These are phyloP conservation scores for Arbacia lixula DNA, from an alignment of 53 echinoderm and acorn worm genomes.

Conservation along the genomic window DNA sequence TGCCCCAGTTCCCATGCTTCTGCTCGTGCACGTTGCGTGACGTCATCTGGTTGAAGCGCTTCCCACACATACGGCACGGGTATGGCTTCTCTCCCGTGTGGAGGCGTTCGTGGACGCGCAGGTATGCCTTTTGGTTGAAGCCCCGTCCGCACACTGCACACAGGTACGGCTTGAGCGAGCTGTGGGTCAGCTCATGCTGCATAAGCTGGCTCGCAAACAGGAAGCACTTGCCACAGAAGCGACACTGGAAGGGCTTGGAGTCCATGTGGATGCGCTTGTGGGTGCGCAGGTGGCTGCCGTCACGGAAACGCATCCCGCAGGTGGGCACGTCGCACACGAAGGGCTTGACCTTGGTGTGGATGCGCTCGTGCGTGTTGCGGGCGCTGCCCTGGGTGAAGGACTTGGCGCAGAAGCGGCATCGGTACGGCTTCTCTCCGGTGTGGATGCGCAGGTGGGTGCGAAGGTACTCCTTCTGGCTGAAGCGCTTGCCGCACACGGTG, in stretches of 20 bases:
- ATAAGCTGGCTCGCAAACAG: slow-evolving; percentile 44
- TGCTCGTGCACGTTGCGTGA: slow-evolving; percentile 41
- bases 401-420: slow-evolving; percentile 44
- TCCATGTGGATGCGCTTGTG: slow-evolving; percentile 54
- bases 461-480: slow-evolving; percentile 42
- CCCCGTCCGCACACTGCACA: slow-evolving; percentile 39
- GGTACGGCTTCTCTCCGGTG: slow-evolving; percentile 50
- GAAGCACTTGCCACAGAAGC: slow-evolving; percentile 51
- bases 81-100: slow-evolving; percentile 48
- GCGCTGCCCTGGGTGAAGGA: slow-evolving; percentile 40
- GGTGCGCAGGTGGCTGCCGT: slow-evolving; percentile 39
- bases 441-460: slow-evolving; percentile 47
- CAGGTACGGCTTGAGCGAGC: slow-evolving; percentile 32
- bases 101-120: slow-evolving; percentile 39
- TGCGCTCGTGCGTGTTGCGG: slow-evolving; percentile 44
- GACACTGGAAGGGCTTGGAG: slow-evolving; percentile 40
- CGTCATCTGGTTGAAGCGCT: slow-evolving; percentile 52
- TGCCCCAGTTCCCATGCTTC: slow-evolving; percentile 39
- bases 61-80: slow-evolving; percentile 31
- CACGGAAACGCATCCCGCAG: slow-evolving; percentile 50
- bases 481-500: slow-evolving; percentile 32
- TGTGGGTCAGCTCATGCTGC: slow-evolving; percentile 47
- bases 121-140: slow-evolving; percentile 46
- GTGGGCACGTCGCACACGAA: slow-evolving; percentile 40
- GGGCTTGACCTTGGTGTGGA: slow-evolving; percentile 42